Percentiles rank a stretch among this genome's conserved stretches.
Evolutionary conservation across 2,113 vertebrate genomes (phyloP).

Genomic region (Clarias batrachus): DNA sequence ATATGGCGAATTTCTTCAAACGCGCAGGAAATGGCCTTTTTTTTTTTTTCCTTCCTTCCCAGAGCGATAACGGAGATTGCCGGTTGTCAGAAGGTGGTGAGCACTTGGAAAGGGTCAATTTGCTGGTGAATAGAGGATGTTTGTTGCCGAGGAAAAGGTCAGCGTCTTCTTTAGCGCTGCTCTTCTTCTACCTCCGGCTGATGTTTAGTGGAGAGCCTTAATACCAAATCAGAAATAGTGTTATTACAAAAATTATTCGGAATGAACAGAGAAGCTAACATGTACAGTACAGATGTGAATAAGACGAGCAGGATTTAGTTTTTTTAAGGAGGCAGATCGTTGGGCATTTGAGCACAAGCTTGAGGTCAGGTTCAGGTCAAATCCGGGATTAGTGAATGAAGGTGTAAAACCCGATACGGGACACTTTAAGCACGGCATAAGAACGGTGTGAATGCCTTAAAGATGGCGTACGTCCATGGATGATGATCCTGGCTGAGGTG

Average conservation of each 20-base stretch:
- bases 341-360: background rate
- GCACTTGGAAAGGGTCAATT: constrained; percentile 55
- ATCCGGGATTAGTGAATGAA: too few species aligned
- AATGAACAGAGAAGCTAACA: background rate
- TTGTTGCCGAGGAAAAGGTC: constrained; percentile 63
- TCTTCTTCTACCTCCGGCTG: background rate
- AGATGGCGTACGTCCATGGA: too few species aligned
- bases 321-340: background rate
- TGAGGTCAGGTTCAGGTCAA: too few species aligned
- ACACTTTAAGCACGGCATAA: too few species aligned
- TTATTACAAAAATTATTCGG: background rate
- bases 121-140: constrained; percentile 54
- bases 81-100: constrained; percentile 50
- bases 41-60: background rate
- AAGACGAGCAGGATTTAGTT: background rate
- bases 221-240: background rate
- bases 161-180: constrained; percentile 46
- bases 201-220: background rate
- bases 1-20: constrained; percentile 22
- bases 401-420: too few species aligned
- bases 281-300: background rate
- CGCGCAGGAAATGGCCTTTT: constrained; percentile 21
- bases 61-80: constrained; percentile 41
- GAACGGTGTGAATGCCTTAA: too few species aligned
- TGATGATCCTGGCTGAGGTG: too few species aligned